These are phyloP conservation scores for Thalassophryne amazonica DNA, from an alignment of 2,797 vertebrate genomes.

Conservation along the genomic window DNA sequence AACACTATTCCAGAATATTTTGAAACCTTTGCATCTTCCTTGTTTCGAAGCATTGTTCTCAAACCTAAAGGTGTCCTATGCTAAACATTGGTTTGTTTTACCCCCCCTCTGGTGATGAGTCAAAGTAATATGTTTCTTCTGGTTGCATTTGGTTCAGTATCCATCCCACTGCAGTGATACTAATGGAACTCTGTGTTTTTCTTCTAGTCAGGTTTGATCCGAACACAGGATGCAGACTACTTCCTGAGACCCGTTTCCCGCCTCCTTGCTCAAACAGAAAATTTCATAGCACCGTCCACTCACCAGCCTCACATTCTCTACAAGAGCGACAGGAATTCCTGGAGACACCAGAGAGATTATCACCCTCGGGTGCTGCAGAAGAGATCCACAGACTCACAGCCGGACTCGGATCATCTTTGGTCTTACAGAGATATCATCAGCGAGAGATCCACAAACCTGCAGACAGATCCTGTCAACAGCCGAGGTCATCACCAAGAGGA, in stretches of 20 bases:
- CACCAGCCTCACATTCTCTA: slow-evolving; percentile 86
- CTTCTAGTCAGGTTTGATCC: slow-evolving; percentile 88
- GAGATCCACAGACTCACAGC: slow-evolving; percentile 28
- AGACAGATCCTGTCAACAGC: neutral
- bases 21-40: too few relatives aligned
- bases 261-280: slow-evolving; percentile 65
- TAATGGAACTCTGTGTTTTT: slow-evolving; percentile 60
- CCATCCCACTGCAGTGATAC: slow-evolving; percentile 1
- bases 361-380: slow-evolving; percentile 16
- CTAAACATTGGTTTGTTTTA: too few relatives aligned
- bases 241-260: slow-evolving; percentile 83
- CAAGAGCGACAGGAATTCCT: slow-evolving; percentile 64
- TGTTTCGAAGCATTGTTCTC: too few relatives aligned
- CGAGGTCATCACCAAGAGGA: neutral
- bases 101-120: too few relatives aligned
- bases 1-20: too few relatives aligned
- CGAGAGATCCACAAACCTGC: slow-evolving; percentile 20
- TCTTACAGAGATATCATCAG: neutral
- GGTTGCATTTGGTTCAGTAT: too few relatives aligned
- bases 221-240: slow-evolving; percentile 85
- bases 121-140: too few relatives aligned
- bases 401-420: neutral
- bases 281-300: slow-evolving; percentile 50
- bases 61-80: too few relatives aligned
- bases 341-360: neutral